Percentiles rank a stretch among this genome's conserved stretches.
Evolutionary conservation across 2,113 vertebrate genomes (phyloP).

Genomic region (Salvelinus namaycush): DNA sequence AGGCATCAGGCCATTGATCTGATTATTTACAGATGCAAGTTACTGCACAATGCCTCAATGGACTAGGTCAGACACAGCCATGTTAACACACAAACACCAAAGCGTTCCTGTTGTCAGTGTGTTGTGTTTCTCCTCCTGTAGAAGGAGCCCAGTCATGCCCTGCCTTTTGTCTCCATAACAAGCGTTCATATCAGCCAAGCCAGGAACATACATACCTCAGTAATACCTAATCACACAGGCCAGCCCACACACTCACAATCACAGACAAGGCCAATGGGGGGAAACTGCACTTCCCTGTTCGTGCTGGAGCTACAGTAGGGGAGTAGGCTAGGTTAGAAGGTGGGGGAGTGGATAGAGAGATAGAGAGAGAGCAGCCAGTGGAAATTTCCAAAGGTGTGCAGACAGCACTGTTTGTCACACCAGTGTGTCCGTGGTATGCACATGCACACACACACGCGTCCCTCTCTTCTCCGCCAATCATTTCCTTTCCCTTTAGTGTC

Average conservation of each 20-base stretch:
- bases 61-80: too few species aligned
- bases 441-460: not conserved
- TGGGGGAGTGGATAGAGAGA: not conserved
- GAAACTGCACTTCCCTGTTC: not conserved
- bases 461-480: constrained; percentile 24
- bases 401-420: not conserved
- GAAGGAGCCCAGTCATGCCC: constrained; percentile 34
- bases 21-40: too few species aligned
- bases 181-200: not conserved
- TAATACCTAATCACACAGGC: constrained; percentile 3
- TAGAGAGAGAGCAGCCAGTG: not conserved
- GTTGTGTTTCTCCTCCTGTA: not conserved
- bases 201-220: constrained; percentile 19
- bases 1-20: too few species aligned
- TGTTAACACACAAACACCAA: not conserved
- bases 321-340: not conserved
- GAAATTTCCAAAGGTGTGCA: constrained; percentile 24
- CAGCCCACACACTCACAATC: not conserved
- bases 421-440: not conserved
- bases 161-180: constrained; percentile 27
- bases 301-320: not conserved
- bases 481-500: constrained; percentile 17
- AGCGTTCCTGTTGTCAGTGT: not conserved
- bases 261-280: not conserved
- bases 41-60: too few species aligned